Base-by-base conservation (phyloP, 2,888 invertebrate genomes). In the Parnassius glacialis region DNA sequence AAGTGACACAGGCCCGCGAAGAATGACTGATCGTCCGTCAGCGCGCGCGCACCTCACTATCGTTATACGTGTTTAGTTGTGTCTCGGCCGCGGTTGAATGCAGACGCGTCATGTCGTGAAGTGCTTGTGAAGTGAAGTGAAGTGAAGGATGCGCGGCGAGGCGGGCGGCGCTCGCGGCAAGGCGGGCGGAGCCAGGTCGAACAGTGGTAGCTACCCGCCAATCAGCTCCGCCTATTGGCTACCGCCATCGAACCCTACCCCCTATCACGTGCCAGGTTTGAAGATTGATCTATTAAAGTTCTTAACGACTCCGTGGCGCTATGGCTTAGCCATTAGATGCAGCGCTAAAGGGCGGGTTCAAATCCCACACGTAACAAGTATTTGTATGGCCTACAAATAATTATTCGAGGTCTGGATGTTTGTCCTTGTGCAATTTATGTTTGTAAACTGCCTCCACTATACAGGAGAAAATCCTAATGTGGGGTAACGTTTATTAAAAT, bases 211-310 rank as follows among this genome's bases (percentile, higher is more conserved):
- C 88, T 96, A 96, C 92, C 96, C 96, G 83, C 93, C 96, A 75
- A 96, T 96, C 92, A 95, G 94, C 87, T 94, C 95, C 84, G 95
- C 96, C 82, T 96, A 96, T 90, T 96, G 96, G 96, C 94, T 96
- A 79, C 95, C 96, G 70, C 94, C 96, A 78, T 94, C 95, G 69
- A 94, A 94, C 87, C 94, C 95, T 74, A 94, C 94, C 81, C 96
- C 96, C 78, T 96, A 96, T 92, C 94, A 96, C 85, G 93, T 96
- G 87, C 96, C 96, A 96, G 96, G 96, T 96, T 94, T 81, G 86
- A 65, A 63, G 34, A 55, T 56, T 57, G 58, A 61, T 61, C 58
- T 56, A 44, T 61, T 12, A 48, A 48, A 48, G 48, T 13, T 13
- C 9, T 34, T 34, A 3, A 34, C 34, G 34, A 7, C 34, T 34